Evolutionary conservation across 1,140 invertebrate genomes (phyloP).

Genomic region (Pachypsylla venusta): DNA sequence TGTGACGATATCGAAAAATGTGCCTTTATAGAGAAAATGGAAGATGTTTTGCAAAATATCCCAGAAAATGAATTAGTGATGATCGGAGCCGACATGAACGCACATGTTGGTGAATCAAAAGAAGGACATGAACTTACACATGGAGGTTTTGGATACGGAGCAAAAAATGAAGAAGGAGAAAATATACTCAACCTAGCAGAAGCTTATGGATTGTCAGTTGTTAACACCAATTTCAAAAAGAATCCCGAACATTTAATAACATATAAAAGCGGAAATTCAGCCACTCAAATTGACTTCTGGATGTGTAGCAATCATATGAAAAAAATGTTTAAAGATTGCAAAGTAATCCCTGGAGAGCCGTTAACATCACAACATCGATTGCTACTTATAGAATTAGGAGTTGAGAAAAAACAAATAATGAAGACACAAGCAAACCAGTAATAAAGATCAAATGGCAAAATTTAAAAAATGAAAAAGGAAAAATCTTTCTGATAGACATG

Average conservation of each 20-base stretch:
- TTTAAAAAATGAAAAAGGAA: background rate
- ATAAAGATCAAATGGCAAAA: background rate
- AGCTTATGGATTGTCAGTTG: background rate
- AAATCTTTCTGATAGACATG: background rate
- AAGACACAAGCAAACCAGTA: background rate
- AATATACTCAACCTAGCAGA: background rate
- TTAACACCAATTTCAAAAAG: background rate
- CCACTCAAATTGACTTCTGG: background rate
- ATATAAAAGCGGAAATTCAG: background rate
- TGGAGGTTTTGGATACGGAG: background rate
- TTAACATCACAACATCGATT: background rate
- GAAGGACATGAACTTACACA: background rate
- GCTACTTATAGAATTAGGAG: background rate
- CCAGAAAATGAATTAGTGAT: background rate
- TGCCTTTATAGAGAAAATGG: background rate
- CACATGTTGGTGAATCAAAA: background rate
- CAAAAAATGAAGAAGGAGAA: background rate
- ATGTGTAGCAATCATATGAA: background rate
- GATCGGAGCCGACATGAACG: background rate
- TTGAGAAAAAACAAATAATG: background rate
- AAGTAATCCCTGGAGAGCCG: background rate
- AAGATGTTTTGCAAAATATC: background rate
- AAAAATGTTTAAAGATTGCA: background rate
- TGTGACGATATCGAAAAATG: background rate
- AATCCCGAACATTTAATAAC: background rate